Base-by-base conservation (phyloP, 2,888 invertebrate species). In the Ennomos quercinarius region DNA sequence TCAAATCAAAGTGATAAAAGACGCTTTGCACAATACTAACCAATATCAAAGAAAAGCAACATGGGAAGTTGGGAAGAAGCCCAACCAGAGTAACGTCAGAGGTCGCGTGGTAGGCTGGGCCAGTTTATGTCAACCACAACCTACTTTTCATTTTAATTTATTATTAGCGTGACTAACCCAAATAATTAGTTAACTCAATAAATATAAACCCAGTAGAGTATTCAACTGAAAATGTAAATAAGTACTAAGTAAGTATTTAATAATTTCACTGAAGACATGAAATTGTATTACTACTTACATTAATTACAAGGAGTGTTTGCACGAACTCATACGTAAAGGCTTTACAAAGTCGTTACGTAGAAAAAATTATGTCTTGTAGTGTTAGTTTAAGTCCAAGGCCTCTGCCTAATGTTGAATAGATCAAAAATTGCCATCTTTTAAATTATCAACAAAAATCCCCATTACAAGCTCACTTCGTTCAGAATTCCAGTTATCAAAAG, bases 381-480 rank as follows among this genome's bases (percentile, higher is more conserved):
- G 1, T 17, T 17, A 17, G n/a, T n/a, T n/a, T n/a, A n/a, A n/a
- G n/a, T n/a, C n/a, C n/a, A n/a, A n/a, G n/a, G n/a, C n/a, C n/a
- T n/a, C n/a, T n/a, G n/a, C n/a, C n/a, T n/a, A n/a, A n/a, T n/a
- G n/a, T n/a, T n/a, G n/a, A n/a, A n/a, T 8, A 17, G 9, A 35
- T 40, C 38, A 27, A 37, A 47, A 6, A 36, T 41, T 8, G 3
- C 17, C 17, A 17, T 2, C 4, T 17, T 1, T 17, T 1, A 2
- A 17, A n/a, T 13, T 46, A 44, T 27, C n/a, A 67, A 17, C 17
- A 4, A 27, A 27, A 27, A 27, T 27, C 72, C 66, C 50, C 61
- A n/a, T 41, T 39, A 57, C 67, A 71, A 73, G 67, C 60, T 68
- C 66, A 70, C 64, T 45, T 44, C 67, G 58, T 57, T 39, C 59